Percentiles rank a stretch among this genome's conserved stretches.
Evolutionary conservation across 1,140 invertebrate species (phyloP).

Genomic region (Drosophila melanogaster): Release_6_plus_ISO1_MT NT_033777.3:19849501-19850000

Average conservation of each 20-base stretch:
- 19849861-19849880: constrained; percentile 53
- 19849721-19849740: constrained; percentile 62
- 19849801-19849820: constrained; percentile 44
- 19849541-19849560: constrained; percentile 82
- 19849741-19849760: constrained; percentile 31
- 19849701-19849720: constrained; percentile 30
- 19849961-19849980: constrained; percentile 61
- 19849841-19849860: constrained; percentile 66
- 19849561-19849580: constrained; percentile 41
- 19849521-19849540: constrained; percentile 59
- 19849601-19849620: constrained; percentile 68
- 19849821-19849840: constrained; percentile 39
- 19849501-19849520: constrained; percentile 40
- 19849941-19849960: constrained; percentile 65
- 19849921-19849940: constrained; percentile 42
- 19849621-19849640: constrained; percentile 74
- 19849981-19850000: constrained; percentile 10
- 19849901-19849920: constrained; percentile 73
- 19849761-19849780: constrained; percentile 72
- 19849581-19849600: constrained; percentile 74
- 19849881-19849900: constrained; percentile 53
- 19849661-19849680: constrained; percentile 31
- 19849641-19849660: constrained; percentile 48
- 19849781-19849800: constrained; percentile 57
- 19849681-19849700: constrained; percentile 41